Evolutionary conservation across 2,113 vertebrate genomes (phyloP).

Genomic region (Daphoenositta chrysoptera): DNA sequence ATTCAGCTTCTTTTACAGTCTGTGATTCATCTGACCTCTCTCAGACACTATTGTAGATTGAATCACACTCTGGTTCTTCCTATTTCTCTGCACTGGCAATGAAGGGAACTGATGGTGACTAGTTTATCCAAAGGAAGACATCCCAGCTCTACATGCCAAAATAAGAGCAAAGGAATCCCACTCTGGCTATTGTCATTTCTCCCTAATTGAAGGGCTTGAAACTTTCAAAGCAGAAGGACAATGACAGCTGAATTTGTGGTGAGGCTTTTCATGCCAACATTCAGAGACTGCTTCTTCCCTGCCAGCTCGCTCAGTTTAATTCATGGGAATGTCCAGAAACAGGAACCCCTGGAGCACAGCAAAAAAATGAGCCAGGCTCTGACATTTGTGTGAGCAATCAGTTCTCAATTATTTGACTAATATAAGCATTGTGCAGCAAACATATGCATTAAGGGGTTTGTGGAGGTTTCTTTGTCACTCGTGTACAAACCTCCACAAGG

Average conservation of each 20-base stretch:
- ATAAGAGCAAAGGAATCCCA: conserved; percentile 31
- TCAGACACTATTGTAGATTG: not conserved
- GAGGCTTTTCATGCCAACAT: conserved; percentile 41
- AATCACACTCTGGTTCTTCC: conserved; percentile 15
- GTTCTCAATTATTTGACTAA: not conserved
- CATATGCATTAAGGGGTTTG: not conserved
- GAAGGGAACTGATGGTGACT: not conserved
- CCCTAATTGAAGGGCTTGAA: conserved; percentile 35
- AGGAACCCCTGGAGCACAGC: conserved; percentile 30
- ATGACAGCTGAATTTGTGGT: conserved; percentile 45
- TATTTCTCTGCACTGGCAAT: not conserved
- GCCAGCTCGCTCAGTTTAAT: conserved; percentile 40
- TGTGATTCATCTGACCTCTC: conserved; percentile 44
- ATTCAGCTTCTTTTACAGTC: conserved; percentile 1
- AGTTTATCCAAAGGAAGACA: not conserved
- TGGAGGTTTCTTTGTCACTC: not conserved
- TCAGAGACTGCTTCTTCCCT: not conserved
- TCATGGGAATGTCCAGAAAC: conserved; percentile 60
- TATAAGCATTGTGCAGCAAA: not conserved
- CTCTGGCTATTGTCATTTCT: conserved; percentile 40
- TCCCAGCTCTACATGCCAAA: not conserved
- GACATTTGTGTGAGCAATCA: conserved; percentile 8
- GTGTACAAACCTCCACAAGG: rapidly evolving
- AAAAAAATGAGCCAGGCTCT: not conserved
- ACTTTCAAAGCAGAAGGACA: conserved; percentile 44